Evolutionary conservation across 2,113 vertebrate species (phyloP), one percentile per base, ranked within the genome.

Genomic region (Pteruthius melanotis): DNA sequence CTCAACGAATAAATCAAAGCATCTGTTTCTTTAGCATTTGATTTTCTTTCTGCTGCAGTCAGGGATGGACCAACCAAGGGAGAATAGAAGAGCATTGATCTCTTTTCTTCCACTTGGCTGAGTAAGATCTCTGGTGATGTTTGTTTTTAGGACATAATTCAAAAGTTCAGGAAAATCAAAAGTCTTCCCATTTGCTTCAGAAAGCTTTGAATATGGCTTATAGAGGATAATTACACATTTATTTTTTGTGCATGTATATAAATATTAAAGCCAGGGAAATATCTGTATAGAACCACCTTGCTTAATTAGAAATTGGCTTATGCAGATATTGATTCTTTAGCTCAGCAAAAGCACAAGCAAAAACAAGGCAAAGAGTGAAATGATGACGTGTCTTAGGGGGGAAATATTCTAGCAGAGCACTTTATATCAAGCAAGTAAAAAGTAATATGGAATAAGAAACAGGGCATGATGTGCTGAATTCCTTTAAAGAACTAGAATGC

Each of bases 231-330:
- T 64, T 69, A 52, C 18, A 57, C 9, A 3, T 45, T 49, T 80
- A 1, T 57, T 72, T 39, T 13, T 66, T 37, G 37, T 63, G 9
- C 33, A 11, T 42, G 3, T 61, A 42, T 79, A 71, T 39, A 90
- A 91, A 94, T 89, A 61, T 47, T 80, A 87, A 83, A 87, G 17
- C 1, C 26, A 49, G 31, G 26, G 64, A 76, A 64, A 45, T 61
- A 10, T 54, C 39, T 60, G 19, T 68, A 49, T 35, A 74, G 50
- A 64, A 70, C 57, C 69, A 84, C 53, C 26, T 69, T 94, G n/a
- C 81, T 88, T 92, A 95, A 88, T 92, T 94, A 86, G 80, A 88
- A 80, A 65, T 65, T 50, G 60, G 44, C 45, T 83, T 72, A 60
- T 45, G 44, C 20, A 68, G 49, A 50, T 89, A 84, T 78, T 85